Conservation (phyloP, 2,888 invertebrate genomes). For the Lagria hirta region DNA sequence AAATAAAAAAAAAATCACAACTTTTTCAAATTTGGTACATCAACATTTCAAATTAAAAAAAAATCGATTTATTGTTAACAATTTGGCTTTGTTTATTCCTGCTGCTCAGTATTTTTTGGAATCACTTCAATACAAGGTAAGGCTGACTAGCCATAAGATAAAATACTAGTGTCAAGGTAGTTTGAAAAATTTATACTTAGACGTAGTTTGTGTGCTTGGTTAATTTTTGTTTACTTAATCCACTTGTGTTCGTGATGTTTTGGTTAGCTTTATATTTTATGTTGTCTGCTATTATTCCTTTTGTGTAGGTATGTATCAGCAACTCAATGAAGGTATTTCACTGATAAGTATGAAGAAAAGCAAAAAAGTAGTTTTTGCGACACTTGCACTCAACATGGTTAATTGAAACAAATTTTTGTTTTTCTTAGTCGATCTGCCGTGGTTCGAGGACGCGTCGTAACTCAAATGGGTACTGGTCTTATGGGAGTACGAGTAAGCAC, state of each 20-base stretch:
- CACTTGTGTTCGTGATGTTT: constrained; percentile 53
- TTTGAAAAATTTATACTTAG: constrained; percentile 40
- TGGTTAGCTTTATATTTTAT: constrained; percentile 46
- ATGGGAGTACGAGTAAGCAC: constrained; percentile 96
- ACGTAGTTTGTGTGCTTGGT: constrained; percentile 24
- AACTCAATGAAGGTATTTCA: constrained; percentile 14
- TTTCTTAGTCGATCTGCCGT: constrained; percentile 95
- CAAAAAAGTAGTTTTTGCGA: background rate
- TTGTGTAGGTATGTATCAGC: constrained; percentile 4
- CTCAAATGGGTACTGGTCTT: constrained; percentile 87
- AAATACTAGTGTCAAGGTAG: constrained; percentile 13
- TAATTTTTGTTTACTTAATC: constrained; percentile 35
- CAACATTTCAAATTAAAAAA: constrained; percentile 10
- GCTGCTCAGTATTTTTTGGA: constrained; percentile 98
- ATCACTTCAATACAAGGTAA: constrained; percentile 99
- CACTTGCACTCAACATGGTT: constrained; percentile 1
- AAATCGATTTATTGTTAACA: constrained; percentile 32
- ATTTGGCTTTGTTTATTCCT: constrained; percentile 55
- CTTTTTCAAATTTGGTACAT: constrained; percentile 21
- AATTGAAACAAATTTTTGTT: no score
- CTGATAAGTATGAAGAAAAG: constrained; percentile 20
- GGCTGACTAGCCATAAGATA: constrained; percentile 52
- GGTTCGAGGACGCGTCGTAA: constrained; percentile 91
- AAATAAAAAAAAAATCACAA: constrained; percentile 8
- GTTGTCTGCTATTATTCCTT: constrained; percentile 16